These are phyloP conservation scores for Paratilapia polleni DNA, from an alignment of 2,113 vertebrate genomes.

Conservation along the genomic window DNA sequence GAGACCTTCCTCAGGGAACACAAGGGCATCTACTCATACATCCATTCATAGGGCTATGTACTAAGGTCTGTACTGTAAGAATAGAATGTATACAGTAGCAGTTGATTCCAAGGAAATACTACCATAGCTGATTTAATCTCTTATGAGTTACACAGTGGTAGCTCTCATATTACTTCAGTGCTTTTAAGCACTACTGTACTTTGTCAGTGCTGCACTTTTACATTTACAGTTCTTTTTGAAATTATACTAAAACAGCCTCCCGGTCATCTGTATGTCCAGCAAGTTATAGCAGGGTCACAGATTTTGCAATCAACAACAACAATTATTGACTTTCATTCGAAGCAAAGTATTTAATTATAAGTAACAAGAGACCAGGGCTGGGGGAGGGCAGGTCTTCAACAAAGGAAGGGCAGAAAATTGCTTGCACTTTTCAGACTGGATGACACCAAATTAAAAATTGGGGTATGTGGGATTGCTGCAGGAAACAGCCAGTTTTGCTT, in stretches of 20 bases:
- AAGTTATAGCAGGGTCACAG: background rate
- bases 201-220: background rate
- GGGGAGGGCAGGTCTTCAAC: too few species aligned
- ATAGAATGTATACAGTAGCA: slow-evolving; percentile 51
- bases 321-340: too few species aligned
- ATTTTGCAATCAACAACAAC: too few species aligned
- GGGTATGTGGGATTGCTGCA: too few species aligned
- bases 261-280: background rate
- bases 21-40: slow-evolving; percentile 29
- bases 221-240: background rate
- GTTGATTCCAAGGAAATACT: slow-evolving; percentile 78
- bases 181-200: background rate
- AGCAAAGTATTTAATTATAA: too few species aligned
- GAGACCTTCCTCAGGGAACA: slow-evolving; percentile 39
- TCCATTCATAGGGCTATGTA: slow-evolving; percentile 47
- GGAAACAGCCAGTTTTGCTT: background rate
- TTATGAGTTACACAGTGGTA: slow-evolving; percentile 60
- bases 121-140: slow-evolving; percentile 73
- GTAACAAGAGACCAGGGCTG: too few species aligned
- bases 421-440: background rate
- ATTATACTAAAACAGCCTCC: background rate
- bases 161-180: slow-evolving; percentile 38
- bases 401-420: background rate
- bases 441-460: background rate
- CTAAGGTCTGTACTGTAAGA: slow-evolving; percentile 66